phyloP scores from a whole-genome alignment of 2,888 invertebrate species.

The Meteorus colon region DNA sequence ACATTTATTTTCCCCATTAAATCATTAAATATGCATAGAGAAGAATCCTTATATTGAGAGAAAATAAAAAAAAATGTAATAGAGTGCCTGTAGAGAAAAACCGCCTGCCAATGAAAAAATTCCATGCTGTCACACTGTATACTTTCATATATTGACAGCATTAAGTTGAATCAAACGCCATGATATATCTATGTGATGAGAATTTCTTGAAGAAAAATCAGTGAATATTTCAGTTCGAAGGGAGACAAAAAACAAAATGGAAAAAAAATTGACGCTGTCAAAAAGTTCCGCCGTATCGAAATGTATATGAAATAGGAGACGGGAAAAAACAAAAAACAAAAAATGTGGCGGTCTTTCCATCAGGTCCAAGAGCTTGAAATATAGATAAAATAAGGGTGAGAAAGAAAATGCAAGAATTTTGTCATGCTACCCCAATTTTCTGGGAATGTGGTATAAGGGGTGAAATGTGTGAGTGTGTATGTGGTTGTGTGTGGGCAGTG shows the following conservation, averaged over 20 bases:
- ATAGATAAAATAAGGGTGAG: slow-evolving; percentile 19
- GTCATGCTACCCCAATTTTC: slow-evolving; percentile 15
- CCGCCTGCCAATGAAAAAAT: background rate
- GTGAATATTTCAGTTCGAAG: slow-evolving; percentile 38
- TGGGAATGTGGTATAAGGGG: slow-evolving; percentile 12
- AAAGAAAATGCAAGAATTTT: slow-evolving; percentile 13
- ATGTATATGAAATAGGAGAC: background rate
- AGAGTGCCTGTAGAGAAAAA: background rate
- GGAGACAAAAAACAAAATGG: background rate
- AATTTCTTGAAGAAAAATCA: background rate
- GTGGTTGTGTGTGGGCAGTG: background rate
- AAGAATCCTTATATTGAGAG: too few species aligned
- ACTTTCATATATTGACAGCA: background rate
- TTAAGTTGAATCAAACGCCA: background rate
- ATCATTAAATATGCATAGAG: too few species aligned
- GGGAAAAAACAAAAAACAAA: background rate
- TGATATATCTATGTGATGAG: background rate
- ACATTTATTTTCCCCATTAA: too few species aligned
- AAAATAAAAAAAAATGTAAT: background rate
- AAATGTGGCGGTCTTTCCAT: slow-evolving; percentile 6
- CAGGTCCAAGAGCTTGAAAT: slow-evolving; percentile 5
- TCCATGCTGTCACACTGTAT: background rate
- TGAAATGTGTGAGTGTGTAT: background rate
- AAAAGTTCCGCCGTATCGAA: background rate
- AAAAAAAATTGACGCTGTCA: slow-evolving; percentile 13